Base-by-base conservation (phyloP, 2,113 vertebrate genomes). In the Entomyzon cyanotis region DNA sequence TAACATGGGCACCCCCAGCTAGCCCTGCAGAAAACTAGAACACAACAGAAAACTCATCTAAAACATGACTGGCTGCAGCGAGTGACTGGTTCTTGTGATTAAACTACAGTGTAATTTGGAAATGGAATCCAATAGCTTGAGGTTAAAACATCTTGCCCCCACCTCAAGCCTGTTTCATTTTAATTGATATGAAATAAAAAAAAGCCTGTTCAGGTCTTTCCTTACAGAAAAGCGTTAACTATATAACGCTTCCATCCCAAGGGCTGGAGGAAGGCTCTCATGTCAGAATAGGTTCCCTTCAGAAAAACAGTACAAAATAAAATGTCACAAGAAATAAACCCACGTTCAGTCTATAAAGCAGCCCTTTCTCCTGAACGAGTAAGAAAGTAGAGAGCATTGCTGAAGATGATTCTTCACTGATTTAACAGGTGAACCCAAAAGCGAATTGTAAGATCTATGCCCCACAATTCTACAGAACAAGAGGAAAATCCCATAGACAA, bases 91-190 rank as follows among this genome's bases (percentile, higher is more conserved):
- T 91, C 79, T 68, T 37, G 76, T 63, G 68, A 97, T 96, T 89
- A 97, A 97, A 92, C 89, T 93, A 76, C 23, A 89, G 35, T 84
- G 58, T 82, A 90, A 94, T 87, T 94, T 91, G 89, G 74, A 96
- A 96, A 94, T 64, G 35, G 64, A 95, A 97, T 92, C 33, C 41
- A 88, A 37, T 80, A 87, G 78, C 67, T 92, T 19, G 73, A 56
- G 39, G 87, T 74, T 91, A 69, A 93, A 97, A 96, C 55, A 68
- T 58, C 67, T 80, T 78, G 31, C 79, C 22, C 47, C 17, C 39
- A 41, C 63, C 58, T 11, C 67, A 90, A 84, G 46, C 50, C 63
- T 77, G 70, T 70, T 79, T 94, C 47, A 84, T 81, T 95, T 94
- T 91, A 94, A 91, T 86, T 96, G 60, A 89, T 64, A 94, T 58